Evolutionary conservation across 2,113 vertebrate species (phyloP).

Genomic region (Herpetotheres cachinnans): DNA sequence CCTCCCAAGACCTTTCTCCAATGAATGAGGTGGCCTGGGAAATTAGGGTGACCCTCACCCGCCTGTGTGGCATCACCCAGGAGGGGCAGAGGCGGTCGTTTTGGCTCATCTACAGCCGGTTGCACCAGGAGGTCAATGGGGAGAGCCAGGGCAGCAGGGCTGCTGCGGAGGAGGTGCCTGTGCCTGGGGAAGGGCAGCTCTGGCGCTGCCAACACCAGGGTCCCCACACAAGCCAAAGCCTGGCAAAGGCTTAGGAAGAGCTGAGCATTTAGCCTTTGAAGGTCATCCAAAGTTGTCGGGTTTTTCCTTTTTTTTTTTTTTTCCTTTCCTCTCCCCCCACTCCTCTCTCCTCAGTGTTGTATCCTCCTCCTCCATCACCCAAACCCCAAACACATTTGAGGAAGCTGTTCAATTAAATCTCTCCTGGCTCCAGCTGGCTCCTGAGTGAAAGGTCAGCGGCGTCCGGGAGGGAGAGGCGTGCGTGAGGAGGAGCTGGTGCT

Average conservation of each 20-base stretch:
- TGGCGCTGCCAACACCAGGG: constrained; percentile 59
- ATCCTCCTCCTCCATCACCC: constrained; percentile 73
- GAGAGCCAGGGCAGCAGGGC: constrained; percentile 21
- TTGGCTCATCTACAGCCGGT: constrained; percentile 65
- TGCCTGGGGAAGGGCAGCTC: background rate
- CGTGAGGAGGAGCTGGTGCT: constrained; percentile 31
- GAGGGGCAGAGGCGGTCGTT: constrained; percentile 27
- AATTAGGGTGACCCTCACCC: constrained; percentile 62
- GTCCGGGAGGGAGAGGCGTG: constrained; percentile 81
- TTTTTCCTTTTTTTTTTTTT: background rate
- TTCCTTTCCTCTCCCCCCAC: background rate
- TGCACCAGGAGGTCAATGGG: constrained; percentile 2
- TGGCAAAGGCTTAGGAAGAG: constrained; percentile 79
- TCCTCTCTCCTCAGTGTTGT: background rate
- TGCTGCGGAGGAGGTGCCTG: background rate
- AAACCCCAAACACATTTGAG: constrained; percentile 89
- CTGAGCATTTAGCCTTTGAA: constrained; percentile 91
- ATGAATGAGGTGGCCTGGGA: constrained; percentile 58
- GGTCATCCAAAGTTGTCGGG: constrained; percentile 76
- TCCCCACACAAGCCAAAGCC: constrained; percentile 61
- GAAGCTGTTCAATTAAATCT: constrained; percentile 96
- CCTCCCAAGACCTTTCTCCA: background rate
- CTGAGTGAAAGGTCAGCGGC: constrained; percentile 95
- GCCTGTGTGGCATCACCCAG: constrained; percentile 31
- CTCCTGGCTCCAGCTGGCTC: constrained; percentile 89